phyloP scores from a whole-genome alignment of 2,888 invertebrate species.

The Drosophila fulvimacula region DNA sequence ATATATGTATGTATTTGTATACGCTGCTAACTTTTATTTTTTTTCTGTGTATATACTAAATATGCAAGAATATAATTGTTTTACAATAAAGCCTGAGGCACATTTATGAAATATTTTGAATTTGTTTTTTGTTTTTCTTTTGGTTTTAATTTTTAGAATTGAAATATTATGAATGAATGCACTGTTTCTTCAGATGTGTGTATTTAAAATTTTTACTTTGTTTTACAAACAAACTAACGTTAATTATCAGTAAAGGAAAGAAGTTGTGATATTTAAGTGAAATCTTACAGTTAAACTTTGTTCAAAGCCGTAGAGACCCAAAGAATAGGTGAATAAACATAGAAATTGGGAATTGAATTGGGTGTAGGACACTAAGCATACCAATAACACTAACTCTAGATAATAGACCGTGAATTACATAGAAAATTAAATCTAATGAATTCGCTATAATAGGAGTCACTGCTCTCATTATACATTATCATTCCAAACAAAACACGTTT shows the following conservation, averaged over 20 bases:
- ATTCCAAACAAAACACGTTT: conserved; percentile 62
- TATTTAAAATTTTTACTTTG: conserved; percentile 60
- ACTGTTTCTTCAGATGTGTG: conserved; percentile 13
- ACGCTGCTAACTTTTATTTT: conserved; percentile 45
- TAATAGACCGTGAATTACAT: conserved; percentile 34
- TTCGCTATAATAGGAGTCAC: conserved; percentile 28
- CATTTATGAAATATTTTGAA: conserved; percentile 56
- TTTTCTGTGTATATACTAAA: conserved; percentile 40
- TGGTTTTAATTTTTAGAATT: conserved; percentile 37
- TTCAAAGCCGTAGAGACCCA: conserved; percentile 46
- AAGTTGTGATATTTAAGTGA: conserved; percentile 29
- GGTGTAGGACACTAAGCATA: conserved; percentile 20
- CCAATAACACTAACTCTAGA: conserved; percentile 42
- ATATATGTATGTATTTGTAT: conserved; percentile 48
- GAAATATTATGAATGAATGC: conserved; percentile 2
- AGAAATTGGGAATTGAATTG: conserved; percentile 4
- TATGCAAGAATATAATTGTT: conserved; percentile 72
- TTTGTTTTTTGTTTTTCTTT: conserved; percentile 26
- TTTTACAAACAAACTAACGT: conserved; percentile 70
- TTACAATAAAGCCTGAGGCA: conserved; percentile 83
- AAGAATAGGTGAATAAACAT: conserved; percentile 25
- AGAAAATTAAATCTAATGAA: conserved; percentile 43
- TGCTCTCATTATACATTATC: conserved; percentile 24
- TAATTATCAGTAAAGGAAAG: conserved; percentile 30
- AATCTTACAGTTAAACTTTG: conserved; percentile 53